Conservation (phyloP, 2,113 vertebrate genomes). For the Oriolus oriolus region DNA sequence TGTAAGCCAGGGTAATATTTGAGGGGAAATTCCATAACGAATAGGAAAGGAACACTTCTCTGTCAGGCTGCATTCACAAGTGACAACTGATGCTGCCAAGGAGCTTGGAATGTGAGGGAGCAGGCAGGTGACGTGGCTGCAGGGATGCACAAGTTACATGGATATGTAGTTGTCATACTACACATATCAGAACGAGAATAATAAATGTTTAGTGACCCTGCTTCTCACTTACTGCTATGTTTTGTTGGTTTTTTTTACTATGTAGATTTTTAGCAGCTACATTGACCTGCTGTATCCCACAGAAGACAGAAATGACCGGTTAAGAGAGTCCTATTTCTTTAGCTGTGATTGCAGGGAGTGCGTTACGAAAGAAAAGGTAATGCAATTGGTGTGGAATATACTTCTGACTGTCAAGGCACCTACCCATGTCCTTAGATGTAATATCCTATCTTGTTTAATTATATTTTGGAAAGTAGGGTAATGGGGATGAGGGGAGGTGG, state of each 20-base stretch:
- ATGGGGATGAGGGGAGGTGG: not conserved
- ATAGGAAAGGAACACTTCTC: not conserved
- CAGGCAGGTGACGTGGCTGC: not conserved
- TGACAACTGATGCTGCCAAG: not conserved
- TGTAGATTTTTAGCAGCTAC: conserved; percentile 91
- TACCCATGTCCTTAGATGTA: not conserved
- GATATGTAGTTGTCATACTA: not conserved
- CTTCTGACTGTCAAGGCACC: not conserved
- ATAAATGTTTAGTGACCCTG: not conserved
- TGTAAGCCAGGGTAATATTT: not conserved
- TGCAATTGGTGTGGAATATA: not conserved
- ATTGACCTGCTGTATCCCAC: conserved; percentile 94
- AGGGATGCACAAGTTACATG: not conserved
- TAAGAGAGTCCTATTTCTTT: conserved; percentile 90
- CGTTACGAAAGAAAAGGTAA: conserved; percentile 81
- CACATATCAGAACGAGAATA: not conserved
- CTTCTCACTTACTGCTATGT: not conserved
- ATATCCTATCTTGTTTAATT: not conserved
- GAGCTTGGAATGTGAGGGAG: not conserved
- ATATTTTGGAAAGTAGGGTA: not conserved
- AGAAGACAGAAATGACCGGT: conserved; percentile 86
- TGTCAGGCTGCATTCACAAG: not conserved
- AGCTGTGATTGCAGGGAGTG: conserved; percentile 90
- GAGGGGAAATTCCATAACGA: conserved; percentile 1
- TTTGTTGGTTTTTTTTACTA: not conserved